These are phyloP conservation scores for Petromus typicus DNA, from an alignment of 2,113 vertebrate genomes.

Conservation along the genomic window DNA sequence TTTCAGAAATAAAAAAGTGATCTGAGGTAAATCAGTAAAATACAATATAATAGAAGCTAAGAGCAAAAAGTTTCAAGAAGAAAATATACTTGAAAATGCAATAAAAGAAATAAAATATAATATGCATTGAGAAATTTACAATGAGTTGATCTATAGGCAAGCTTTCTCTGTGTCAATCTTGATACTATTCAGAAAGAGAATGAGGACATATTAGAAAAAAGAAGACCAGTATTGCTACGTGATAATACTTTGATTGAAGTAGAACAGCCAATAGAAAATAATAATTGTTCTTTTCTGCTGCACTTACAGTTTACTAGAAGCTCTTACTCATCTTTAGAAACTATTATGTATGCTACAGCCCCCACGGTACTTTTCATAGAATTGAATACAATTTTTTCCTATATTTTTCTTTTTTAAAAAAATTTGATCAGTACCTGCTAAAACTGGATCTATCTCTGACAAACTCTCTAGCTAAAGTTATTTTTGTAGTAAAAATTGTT, in stretches of 20 bases:
- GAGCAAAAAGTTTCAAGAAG: not conserved
- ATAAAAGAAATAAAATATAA: not conserved
- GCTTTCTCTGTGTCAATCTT: not conserved
- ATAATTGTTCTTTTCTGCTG: not conserved
- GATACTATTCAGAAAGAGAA: not conserved
- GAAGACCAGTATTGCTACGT: not conserved
- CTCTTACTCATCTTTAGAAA: not conserved
- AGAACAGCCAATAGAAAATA: not conserved
- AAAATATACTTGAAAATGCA: not conserved
- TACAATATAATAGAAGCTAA: not conserved
- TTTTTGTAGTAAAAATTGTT: slow-evolving; percentile 18
- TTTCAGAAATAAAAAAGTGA: slow-evolving; percentile 1
- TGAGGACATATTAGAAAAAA: not conserved
- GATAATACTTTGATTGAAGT: not conserved
- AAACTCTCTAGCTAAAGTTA: not conserved
- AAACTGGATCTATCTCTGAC: not conserved
- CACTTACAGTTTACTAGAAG: not conserved
- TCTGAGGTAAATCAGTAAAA: slow-evolving; percentile 33
- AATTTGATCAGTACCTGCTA: not conserved
- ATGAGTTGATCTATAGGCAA: not conserved
- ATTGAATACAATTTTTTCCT: not conserved
- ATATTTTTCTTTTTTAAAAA: not conserved
- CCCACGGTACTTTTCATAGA: not conserved
- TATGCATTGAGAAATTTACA: not conserved
- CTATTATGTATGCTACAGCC: not conserved